phyloP scores from a whole-genome alignment of 1,140 invertebrate genomes.

The Pseudomyrmex pallidus region DNA sequence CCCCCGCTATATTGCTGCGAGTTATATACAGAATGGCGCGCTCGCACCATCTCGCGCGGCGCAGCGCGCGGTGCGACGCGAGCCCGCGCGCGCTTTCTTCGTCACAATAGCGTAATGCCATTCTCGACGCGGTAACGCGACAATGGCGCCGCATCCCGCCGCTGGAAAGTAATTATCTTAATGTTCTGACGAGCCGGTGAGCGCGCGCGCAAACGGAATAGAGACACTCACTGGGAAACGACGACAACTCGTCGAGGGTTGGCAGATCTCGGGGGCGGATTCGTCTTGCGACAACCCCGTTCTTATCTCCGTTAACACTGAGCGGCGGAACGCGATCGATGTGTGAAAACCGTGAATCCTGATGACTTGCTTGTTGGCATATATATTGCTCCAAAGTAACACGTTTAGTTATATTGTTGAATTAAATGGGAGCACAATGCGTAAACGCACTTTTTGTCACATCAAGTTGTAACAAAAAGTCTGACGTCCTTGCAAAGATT shows the following conservation, averaged over 20 bases:
- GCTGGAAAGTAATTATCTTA: conserved; percentile 78
- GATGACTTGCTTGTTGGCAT: conserved; percentile 29
- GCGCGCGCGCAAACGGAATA: conserved; percentile 36
- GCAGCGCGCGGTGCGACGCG: conserved; percentile 20
- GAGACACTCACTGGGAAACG: conserved; percentile 63
- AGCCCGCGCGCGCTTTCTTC: conserved; percentile 68
- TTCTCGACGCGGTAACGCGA: conserved; percentile 74
- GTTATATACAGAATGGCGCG: conserved; percentile 48
- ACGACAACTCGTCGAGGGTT: conserved; percentile 44
- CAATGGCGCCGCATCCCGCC: conserved; percentile 72
- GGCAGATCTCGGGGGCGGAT: conserved; percentile 50
- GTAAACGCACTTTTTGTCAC: too few species aligned
- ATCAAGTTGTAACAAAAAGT: not conserved
- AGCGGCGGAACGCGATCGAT: conserved; percentile 33
- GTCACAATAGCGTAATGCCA: conserved; percentile 73
- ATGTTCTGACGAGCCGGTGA: conserved; percentile 71
- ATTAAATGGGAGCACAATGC: not conserved
- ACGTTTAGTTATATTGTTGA: conserved; percentile 23
- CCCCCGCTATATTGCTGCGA: conserved; percentile 26
- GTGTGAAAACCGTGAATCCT: conserved; percentile 29
- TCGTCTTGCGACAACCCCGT: conserved; percentile 34
- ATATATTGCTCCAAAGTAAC: conserved; percentile 11
- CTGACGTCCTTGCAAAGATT: not conserved
- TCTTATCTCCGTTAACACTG: conserved; percentile 11
- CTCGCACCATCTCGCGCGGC: conserved; percentile 34